Conservation (phyloP, 2,888 invertebrate genomes). For the Cantharis nigra region DNA sequence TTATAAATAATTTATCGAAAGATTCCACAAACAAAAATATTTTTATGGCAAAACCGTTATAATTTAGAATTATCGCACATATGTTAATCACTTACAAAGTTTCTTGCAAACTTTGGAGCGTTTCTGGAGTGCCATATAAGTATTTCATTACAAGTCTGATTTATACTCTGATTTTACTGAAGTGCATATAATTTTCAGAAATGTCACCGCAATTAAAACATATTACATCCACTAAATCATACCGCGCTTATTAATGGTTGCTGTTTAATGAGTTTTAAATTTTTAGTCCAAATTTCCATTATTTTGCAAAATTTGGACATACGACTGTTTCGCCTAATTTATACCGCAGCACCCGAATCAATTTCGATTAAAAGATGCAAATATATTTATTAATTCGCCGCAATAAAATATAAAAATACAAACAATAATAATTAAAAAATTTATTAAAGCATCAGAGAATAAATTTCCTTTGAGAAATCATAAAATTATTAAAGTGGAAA, state of each 20-base stretch:
- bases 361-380: background rate
- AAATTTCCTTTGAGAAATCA: background rate
- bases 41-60: background rate
- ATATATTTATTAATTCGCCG: slow-evolving; percentile 8
- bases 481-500: background rate
- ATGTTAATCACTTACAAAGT: slow-evolving; percentile 11
- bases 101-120: slow-evolving; percentile 16
- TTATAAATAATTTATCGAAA: background rate
- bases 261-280: slow-evolving; percentile 11
- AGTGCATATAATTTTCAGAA: slow-evolving; percentile 20
- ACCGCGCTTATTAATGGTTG: slow-evolving; percentile 7
- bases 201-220: slow-evolving; percentile 11
- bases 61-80: background rate
- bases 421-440: background rate
- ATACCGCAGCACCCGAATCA: background rate
- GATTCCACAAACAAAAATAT: background rate
- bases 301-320: background rate
- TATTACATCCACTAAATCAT: slow-evolving; percentile 5
- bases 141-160: slow-evolving; percentile 56
- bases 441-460: background rate
- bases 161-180: slow-evolving; percentile 41
- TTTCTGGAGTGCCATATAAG: slow-evolving; percentile 46
- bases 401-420: background rate
- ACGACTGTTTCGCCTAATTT: background rate
- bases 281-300: background rate